Conservation (phyloP, 2,888 invertebrate genomes). For the Eumerus sabulonum region DNA sequence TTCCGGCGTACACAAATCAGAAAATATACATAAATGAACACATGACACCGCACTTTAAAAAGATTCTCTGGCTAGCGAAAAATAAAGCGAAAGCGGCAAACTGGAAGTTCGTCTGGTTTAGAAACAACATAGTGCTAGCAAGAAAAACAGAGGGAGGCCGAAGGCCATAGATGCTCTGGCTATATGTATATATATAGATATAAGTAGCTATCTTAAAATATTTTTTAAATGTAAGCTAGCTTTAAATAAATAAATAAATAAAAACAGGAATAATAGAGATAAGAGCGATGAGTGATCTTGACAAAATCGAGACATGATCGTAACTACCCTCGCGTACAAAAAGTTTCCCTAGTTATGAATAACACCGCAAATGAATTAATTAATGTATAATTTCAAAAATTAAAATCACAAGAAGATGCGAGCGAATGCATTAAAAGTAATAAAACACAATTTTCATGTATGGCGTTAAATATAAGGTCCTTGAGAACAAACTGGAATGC, state of each 20-base stretch:
- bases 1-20: slow-evolving; percentile 2
- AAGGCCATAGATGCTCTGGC: too few species aligned
- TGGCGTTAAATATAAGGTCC: slow-evolving; percentile 3
- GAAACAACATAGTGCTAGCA: not conserved
- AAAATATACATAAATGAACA: slow-evolving; percentile 1
- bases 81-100: not conserved
- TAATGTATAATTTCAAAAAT: slow-evolving; percentile 4
- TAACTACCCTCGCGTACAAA: slow-evolving; percentile 3
- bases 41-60: not conserved
- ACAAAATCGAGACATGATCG: not conserved
- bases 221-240: too few species aligned
- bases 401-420: slow-evolving; percentile 3
- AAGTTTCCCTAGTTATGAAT: not conserved
- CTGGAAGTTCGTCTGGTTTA: slow-evolving; percentile 3
- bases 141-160: slow-evolving; percentile 2
- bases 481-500: slow-evolving; percentile 3
- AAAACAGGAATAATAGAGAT: slow-evolving; percentile 8
- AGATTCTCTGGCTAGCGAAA: not conserved
- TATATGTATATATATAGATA: too few species aligned
- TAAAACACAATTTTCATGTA: slow-evolving; percentile 5
- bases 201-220: too few species aligned
- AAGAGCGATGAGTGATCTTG: not conserved
- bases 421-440: not conserved
- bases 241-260: too few species aligned
- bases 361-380: not conserved